A percentile compares a stretch with the other conserved stretches of the same genome.
These are phyloP conservation scores for Pelmatolapia mariae DNA, from an alignment of 2,113 vertebrate genomes.

Conservation along the genomic window DNA sequence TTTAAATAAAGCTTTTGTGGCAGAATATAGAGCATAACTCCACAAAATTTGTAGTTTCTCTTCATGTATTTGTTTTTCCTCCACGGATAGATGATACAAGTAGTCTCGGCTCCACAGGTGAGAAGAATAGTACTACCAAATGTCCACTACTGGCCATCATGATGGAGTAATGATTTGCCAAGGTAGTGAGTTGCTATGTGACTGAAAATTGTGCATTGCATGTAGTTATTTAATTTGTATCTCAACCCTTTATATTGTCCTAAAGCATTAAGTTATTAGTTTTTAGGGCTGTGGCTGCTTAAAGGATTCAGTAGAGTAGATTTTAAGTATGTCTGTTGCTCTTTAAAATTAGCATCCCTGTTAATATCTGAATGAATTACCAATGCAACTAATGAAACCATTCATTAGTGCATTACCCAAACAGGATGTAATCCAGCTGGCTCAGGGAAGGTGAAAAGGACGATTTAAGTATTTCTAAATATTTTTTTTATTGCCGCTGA, in stretches of 20 bases:
- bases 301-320: not conserved
- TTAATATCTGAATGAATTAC: not conserved
- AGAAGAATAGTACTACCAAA: not conserved
- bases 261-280: not conserved
- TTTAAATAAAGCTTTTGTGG: not conserved
- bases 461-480: not conserved
- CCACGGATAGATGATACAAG: not conserved
- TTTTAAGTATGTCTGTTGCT: not conserved
- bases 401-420: not conserved
- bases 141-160: not conserved
- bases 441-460: not conserved
- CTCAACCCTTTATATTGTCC: not conserved
- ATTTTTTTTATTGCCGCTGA: fast-evolving
- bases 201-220: not conserved
- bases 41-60: not conserved
- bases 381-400: not conserved
- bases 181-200: not conserved
- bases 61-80: not conserved
- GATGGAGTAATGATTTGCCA: not conserved
- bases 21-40: not conserved
- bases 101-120: not conserved
- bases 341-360: not conserved
- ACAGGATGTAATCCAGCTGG: not conserved
- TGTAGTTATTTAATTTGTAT: not conserved
- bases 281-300: not conserved